Evolutionary conservation across 35 echinoderm and acorn worm genomes (phyloP).

Genomic region (Lytechinus pictus): DNA sequence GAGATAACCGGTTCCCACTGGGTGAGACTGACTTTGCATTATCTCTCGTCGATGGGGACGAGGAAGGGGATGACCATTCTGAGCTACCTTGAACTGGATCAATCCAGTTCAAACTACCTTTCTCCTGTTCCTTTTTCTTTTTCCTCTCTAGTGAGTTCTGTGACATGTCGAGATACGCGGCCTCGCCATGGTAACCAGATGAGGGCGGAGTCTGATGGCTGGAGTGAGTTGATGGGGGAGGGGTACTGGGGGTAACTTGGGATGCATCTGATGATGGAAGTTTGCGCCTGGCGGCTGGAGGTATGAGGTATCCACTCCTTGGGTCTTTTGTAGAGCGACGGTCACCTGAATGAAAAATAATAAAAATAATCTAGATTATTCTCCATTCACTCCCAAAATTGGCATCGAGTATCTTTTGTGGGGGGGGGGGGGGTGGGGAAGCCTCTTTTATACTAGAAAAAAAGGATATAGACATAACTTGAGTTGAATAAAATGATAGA

Average conservation of each 20-base stretch:
- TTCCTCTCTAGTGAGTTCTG: constrained; percentile 44
- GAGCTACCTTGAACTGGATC: constrained; percentile 11
- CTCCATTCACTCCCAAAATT: no score
- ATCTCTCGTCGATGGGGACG: background rate
- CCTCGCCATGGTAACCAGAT: background rate
- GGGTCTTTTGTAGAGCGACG: background rate
- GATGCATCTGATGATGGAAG: background rate
- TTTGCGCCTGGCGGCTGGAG: background rate
- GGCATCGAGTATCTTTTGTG: no score
- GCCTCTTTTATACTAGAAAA: no score
- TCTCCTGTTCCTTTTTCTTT: constrained; percentile 13
- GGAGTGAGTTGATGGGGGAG: background rate
- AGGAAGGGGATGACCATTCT: background rate
- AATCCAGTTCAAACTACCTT: background rate
- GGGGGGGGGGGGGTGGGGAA: no score
- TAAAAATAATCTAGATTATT: background rate
- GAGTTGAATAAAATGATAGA: no score
- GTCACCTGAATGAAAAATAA: background rate
- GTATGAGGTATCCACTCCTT: background rate
- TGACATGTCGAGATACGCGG: constrained; percentile 41
- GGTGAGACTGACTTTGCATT: background rate
- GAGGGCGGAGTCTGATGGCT: background rate
- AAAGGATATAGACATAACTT: no score
- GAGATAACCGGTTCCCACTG: background rate
- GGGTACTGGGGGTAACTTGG: background rate